These are phyloP conservation scores for Phymatocera aterrima DNA, from an alignment of 2,888 invertebrate species.

Conservation along the genomic window DNA sequence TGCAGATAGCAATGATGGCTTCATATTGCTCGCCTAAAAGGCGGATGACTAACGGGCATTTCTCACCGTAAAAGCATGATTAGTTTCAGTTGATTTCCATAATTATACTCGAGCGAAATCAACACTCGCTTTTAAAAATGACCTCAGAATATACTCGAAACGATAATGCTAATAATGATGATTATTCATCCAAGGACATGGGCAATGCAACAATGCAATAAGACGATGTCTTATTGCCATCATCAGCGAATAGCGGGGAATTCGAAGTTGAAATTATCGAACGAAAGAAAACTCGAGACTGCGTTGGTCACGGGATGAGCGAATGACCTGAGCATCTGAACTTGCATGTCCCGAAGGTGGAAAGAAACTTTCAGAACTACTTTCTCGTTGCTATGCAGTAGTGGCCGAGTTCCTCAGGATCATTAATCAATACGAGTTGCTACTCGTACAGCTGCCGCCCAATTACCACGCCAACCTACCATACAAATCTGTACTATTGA, in stretches of 20 bases:
- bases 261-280: neutral
- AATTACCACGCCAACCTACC: neutral
- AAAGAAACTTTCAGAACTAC: constrained; percentile 31
- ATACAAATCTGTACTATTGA: neutral
- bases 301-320: neutral
- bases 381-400: constrained; percentile 27
- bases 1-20: neutral
- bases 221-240: too few species aligned
- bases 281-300: neutral
- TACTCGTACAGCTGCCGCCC: neutral
- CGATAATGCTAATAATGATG: too few species aligned
- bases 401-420: constrained; percentile 5
- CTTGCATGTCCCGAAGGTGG: constrained; percentile 6
- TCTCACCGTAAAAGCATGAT: neutral
- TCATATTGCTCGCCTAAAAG: neutral
- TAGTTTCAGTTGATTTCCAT: neutral
- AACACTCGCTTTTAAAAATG: neutral
- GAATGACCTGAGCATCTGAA: neutral
- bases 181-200: too few species aligned
- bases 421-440: constrained; percentile 3
- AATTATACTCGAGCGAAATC: neutral
- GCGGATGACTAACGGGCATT: neutral
- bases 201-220: too few species aligned
- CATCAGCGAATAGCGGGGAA: neutral
- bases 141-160: too few species aligned